phyloP scores from a whole-genome alignment of 2,797 vertebrate species.

The Numenius phaeopus region DNA sequence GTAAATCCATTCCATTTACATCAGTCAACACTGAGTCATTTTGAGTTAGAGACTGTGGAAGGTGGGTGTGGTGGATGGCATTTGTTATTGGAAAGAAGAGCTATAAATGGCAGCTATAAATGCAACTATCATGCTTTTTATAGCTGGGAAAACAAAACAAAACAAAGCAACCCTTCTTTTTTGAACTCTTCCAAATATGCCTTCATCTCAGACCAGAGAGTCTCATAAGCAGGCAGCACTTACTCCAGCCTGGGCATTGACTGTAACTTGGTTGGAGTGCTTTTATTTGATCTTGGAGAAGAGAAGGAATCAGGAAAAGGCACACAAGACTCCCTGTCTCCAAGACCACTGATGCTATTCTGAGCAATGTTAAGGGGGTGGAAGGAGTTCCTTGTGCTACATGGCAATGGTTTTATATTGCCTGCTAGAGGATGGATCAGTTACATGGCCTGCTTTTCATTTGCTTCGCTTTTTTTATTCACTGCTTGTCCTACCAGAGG shows the following conservation, averaged over 20 bases:
- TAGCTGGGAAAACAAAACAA: neutral
- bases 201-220: neutral
- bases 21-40: neutral
- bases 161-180: neutral
- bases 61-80: neutral
- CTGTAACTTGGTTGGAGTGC: neutral
- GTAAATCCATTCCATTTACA: neutral
- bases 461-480: neutral
- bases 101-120: neutral
- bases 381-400: neutral
- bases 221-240: neutral
- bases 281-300: neutral
- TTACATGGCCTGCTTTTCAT: neutral
- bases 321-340: neutral
- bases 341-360: neutral
- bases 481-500: neutral
- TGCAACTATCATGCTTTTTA: neutral
- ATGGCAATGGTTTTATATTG: neutral
- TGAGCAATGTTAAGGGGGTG: neutral
- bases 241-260: neutral
- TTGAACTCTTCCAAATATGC: neutral
- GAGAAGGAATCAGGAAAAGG: neutral
- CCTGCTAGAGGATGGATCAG: fast-evolving
- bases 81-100: neutral
- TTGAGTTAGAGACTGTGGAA: neutral